Conservation (phyloP, 2,797 vertebrate species). For the Poeciliopsis gracilis region DNA sequence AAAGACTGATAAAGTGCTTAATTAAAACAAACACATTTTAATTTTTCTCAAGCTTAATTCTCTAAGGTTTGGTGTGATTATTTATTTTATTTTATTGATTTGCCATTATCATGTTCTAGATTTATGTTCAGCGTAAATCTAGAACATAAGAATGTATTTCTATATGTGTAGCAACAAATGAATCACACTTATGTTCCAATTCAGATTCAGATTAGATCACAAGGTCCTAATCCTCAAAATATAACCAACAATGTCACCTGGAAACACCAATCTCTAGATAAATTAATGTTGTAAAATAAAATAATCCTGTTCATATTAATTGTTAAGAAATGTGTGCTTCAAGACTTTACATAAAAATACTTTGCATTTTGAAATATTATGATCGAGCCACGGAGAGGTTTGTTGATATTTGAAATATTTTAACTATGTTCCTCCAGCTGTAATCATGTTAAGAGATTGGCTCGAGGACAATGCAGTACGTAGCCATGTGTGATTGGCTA, state of each 20-base stretch:
- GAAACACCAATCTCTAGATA: not conserved
- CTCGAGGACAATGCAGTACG: not conserved
- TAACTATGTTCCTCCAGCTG: not conserved
- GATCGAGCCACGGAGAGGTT: slow-evolving; percentile 18
- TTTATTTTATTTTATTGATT: not conserved
- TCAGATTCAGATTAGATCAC: not conserved
- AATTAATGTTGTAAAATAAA: slow-evolving; percentile 8
- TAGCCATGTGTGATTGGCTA: not conserved
- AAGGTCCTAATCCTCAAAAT: not conserved
- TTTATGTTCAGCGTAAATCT: not conserved
- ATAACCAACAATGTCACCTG: not conserved
- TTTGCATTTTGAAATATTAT: slow-evolving; percentile 1
- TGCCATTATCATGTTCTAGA: too few species aligned
- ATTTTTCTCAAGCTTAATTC: slow-evolving; percentile 24
- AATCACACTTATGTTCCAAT: not conserved
- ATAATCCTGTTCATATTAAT: slow-evolving; percentile 18
- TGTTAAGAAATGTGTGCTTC: slow-evolving; percentile 18
- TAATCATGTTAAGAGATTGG: not conserved
- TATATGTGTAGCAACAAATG: not conserved
- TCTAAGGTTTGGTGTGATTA: slow-evolving; percentile 3
- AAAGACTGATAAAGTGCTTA: slow-evolving; percentile 1
- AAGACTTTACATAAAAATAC: slow-evolving; percentile 13
- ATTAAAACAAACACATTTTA: slow-evolving; percentile 21
- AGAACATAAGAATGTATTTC: not conserved
- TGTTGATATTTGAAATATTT: not conserved